Conservation (phyloP, 2,888 invertebrate genomes). For the Miltochrista miniata region DNA sequence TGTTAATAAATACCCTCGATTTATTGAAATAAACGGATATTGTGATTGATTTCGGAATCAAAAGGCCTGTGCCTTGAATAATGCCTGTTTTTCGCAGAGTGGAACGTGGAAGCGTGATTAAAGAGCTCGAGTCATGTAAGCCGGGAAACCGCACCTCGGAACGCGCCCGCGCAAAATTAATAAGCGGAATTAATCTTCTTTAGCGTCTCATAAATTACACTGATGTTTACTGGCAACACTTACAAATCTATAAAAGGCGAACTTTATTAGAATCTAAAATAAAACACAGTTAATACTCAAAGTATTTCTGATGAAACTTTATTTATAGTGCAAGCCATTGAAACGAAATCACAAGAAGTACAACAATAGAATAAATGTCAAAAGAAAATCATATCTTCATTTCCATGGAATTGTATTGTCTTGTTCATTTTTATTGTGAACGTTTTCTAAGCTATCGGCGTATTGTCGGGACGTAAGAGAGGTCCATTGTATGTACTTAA, state of each 20-base stretch:
- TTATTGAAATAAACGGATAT: conserved; percentile 20
- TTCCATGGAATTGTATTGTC: conserved; percentile 67
- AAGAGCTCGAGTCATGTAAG: conserved; percentile 65
- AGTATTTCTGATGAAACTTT: not conserved
- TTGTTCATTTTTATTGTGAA: conserved; percentile 71
- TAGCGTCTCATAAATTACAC: conserved; percentile 74
- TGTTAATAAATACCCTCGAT: conserved; percentile 21
- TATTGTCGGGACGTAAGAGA: conserved; percentile 62
- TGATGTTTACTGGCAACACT: conserved; percentile 71
- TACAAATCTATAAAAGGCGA: conserved; percentile 64
- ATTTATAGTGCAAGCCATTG: not conserved
- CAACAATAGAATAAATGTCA: conserved; percentile 44
- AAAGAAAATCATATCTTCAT: conserved; percentile 61
- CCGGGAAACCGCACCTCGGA: conserved; percentile 63
- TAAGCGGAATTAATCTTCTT: conserved; percentile 76
- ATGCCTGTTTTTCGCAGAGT: conserved; percentile 46
- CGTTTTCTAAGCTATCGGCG: conserved; percentile 72
- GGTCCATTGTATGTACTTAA: conserved; percentile 69
- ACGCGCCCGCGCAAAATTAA: conserved; percentile 71
- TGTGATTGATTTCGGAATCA: conserved; percentile 42
- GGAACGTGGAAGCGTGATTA: conserved; percentile 51
- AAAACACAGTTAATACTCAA: conserved; percentile 1
- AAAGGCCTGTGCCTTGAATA: conserved; percentile 45
- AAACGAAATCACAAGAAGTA: not conserved
- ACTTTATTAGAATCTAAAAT: conserved; percentile 63